These are phyloP conservation scores for Aldrovandia affinis DNA, from an alignment of 2,797 vertebrate species.

Conservation along the genomic window DNA sequence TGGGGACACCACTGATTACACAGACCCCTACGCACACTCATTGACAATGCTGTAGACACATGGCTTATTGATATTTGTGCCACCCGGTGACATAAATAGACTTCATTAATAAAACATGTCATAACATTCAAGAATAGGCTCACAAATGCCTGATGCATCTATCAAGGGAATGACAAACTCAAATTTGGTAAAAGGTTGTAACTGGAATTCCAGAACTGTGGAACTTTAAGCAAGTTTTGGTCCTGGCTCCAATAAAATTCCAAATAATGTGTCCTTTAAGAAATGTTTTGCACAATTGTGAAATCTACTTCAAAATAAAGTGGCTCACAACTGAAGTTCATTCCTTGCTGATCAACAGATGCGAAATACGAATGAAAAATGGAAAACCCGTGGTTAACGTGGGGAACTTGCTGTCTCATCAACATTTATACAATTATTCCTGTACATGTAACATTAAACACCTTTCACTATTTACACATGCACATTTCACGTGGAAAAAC, in stretches of 20 bases:
- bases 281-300: neutral
- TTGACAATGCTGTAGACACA: neutral
- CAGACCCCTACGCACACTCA: neutral
- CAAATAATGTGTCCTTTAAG: neutral
- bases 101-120: conserved; percentile 13
- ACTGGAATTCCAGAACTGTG: no score
- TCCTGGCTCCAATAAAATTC: neutral
- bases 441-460: no score
- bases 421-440: no score
- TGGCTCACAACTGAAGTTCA: neutral
- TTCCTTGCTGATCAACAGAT: neutral
- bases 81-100: neutral
- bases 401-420: no score
- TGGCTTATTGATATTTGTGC: conserved; percentile 7
- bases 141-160: neutral
- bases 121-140: neutral
- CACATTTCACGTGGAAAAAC: no score
- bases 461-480: no score
- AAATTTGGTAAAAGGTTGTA: neutral
- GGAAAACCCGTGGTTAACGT: no score
- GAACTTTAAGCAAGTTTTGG: neutral
- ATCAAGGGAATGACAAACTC: neutral
- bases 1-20: neutral
- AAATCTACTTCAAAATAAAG: neutral
- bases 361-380: no score